Evolutionary conservation across 2,888 invertebrate genomes (phyloP), one percentile per base, ranked within the genome.

Genomic region (Ormyrus rosae): DNA sequence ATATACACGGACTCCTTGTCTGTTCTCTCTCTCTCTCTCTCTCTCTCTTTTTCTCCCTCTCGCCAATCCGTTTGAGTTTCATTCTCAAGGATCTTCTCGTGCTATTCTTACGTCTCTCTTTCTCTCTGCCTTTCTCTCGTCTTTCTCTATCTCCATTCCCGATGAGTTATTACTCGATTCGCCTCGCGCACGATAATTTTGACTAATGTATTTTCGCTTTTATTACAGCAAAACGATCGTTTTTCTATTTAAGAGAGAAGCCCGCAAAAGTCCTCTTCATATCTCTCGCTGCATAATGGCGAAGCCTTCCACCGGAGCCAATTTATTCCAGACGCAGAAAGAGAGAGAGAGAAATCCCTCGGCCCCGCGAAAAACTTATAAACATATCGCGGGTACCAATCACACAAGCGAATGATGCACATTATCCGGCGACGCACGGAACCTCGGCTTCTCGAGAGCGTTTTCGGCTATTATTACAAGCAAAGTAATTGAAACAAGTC

Each of bases 131-230:
- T 60, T 55, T 55, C 34, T 75, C 72, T 63, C 63, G 19, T 19
- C 51, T 61, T 53, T 68, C 48, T 60, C 34, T 19, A 19, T 64
- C 64, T 73, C 75, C 71, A 71, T 79, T 75, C 51, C 70, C 81
- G 69, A 82, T 82, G 79, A 82, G 76, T 82, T 82, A 82, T 82
- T 81, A 82, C 83, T 80, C 83, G 83, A 83, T 83, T 83, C 81
- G 83, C 83, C 83, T 83, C 83, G 83, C 84, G 58, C 81, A 80
- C 79, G 79, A 72, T 78, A 83, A 74, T 81, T 78, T 81, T 78
- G 70, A 79, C 77, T 78, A 75, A 80, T 80, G 77, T 81, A 80
- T 80, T 81, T 80, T 83, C 65, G 75, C 78, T 78, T 80, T 83
- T 81, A 77, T 78, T 81, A 78, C 81, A 51, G 81, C 71, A 75